Evolutionary conservation across 2,113 vertebrate genomes (phyloP).

Genomic region (Notechis scutatus): DNA sequence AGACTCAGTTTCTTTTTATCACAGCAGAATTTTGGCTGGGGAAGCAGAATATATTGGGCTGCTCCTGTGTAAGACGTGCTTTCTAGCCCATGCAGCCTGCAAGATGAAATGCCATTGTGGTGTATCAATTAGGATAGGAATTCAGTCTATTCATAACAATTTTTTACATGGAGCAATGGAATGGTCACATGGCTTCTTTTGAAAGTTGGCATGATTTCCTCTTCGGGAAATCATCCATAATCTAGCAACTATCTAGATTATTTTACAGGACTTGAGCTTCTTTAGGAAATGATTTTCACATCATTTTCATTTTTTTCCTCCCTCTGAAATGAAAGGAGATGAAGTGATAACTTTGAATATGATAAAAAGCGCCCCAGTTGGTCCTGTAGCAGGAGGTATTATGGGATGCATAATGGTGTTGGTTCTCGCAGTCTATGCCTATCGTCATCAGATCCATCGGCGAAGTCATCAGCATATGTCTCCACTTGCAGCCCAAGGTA

Average conservation of each 20-base stretch:
- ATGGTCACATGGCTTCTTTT: background rate
- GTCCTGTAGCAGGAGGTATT: conserved; percentile 93
- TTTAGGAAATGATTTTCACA: background rate
- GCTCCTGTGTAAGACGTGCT: background rate
- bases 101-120: background rate
- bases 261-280: background rate
- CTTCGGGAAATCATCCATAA: background rate
- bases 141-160: background rate
- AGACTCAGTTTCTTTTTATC: background rate
- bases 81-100: background rate
- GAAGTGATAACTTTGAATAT: conserved; percentile 93
- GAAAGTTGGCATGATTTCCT: background rate
- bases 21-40: background rate
- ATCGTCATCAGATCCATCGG: conserved; percentile 95
- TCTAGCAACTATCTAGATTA: background rate
- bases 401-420: conserved; percentile 99
- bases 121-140: background rate
- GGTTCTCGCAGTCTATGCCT: conserved; percentile 93
- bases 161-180: background rate
- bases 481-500: conserved; percentile 94
- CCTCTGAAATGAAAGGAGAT: conserved; percentile 75
- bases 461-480: conserved; percentile 99
- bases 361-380: conserved; percentile 95
- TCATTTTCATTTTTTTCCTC: rapidly evolving
- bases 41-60: background rate